Base-by-base conservation (phyloP, 2,888 invertebrate species). In the Chymomyza caudatula region DNA sequence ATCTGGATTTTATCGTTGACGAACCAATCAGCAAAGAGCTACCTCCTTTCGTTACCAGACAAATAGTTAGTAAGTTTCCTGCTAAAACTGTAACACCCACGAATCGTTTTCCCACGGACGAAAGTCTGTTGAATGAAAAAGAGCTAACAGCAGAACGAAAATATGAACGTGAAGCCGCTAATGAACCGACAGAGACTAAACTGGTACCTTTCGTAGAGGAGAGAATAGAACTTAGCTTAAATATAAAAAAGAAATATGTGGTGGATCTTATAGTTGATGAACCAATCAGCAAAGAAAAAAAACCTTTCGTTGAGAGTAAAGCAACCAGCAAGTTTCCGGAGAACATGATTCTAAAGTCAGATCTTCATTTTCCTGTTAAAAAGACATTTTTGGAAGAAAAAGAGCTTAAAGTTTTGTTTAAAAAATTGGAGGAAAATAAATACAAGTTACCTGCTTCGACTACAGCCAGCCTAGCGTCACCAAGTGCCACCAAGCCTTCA, bases 381-480 rank as follows among this genome's bases (percentile, higher is more conserved):
- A 2, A 11, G 29, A 37, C 2, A 11, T 13, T 11, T 4, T 37
- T 37, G 11, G 29, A 37, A 11, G 11, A 37, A 11, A 37, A 37
- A 37, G 29, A 37, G 29, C 11, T 37, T 1, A 37, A 11, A 11
- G 29, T 11, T 11, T 37, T 37, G 29, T 37, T 37, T 4, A 13
- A 20, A 47, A 22, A 43, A 44, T 55, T 11, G 29, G 47, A 29
- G 47, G 42, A 61, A 37, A 15, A 29, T n/a, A 4, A 55, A 4
- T 63, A 17, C 17, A n/a, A n/a, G n/a, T n/a, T n/a, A n/a, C n/a
- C 62, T 4, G 44, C 60, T 13, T 8, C 60, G 2, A 53, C 60
- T 6, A n/a, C 47, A 4, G 47, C 29, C 2, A 63, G 44, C 11
- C 51, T 63, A 25, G 43, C 65, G 2, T 23, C 49, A 0, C 3